These are phyloP conservation scores for Trachymyrmex cornetzi DNA, from an alignment of 1,140 invertebrate species.

Conservation along the genomic window DNA sequence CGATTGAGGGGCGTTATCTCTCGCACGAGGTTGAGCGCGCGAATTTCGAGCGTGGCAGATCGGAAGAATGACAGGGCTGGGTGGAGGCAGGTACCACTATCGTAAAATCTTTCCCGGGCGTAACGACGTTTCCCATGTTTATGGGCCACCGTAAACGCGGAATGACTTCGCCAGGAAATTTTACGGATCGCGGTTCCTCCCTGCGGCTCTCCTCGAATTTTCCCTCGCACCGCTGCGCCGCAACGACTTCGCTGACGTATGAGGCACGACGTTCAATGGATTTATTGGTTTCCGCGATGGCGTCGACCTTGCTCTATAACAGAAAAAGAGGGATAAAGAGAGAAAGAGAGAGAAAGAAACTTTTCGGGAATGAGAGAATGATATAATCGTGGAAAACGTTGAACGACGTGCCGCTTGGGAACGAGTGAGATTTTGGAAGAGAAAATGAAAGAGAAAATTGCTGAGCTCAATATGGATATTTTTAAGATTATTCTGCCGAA, in stretches of 20 bases:
- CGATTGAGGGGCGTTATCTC: not conserved
- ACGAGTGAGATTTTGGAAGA: constrained; percentile 19
- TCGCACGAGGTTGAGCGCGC: not conserved
- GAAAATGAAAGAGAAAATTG: constrained; percentile 29
- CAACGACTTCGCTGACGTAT: constrained; percentile 12
- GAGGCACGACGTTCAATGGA: constrained; percentile 45
- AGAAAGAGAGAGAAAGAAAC: not conserved
- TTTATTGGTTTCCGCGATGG: constrained; percentile 62
- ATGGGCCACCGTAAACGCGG: constrained; percentile 62
- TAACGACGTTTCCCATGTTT: constrained; percentile 63
- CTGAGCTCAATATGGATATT: not conserved
- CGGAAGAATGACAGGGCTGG: not conserved
- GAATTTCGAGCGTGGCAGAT: constrained; percentile 32
- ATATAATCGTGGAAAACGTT: constrained; percentile 34
- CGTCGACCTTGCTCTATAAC: constrained; percentile 19
- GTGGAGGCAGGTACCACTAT: constrained; percentile 11
- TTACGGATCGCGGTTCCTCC: constrained; percentile 37
- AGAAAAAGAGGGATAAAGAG: too few relatives aligned
- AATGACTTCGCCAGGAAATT: constrained; percentile 63
- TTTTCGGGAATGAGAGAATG: not conserved
- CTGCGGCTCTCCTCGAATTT: constrained; percentile 34
- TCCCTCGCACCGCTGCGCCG: not conserved
- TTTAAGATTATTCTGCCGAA: not conserved
- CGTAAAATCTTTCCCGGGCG: constrained; percentile 48
- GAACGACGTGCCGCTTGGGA: not conserved